Conservation (phyloP, 2,888 invertebrate species). For the Torymus texanus region DNA sequence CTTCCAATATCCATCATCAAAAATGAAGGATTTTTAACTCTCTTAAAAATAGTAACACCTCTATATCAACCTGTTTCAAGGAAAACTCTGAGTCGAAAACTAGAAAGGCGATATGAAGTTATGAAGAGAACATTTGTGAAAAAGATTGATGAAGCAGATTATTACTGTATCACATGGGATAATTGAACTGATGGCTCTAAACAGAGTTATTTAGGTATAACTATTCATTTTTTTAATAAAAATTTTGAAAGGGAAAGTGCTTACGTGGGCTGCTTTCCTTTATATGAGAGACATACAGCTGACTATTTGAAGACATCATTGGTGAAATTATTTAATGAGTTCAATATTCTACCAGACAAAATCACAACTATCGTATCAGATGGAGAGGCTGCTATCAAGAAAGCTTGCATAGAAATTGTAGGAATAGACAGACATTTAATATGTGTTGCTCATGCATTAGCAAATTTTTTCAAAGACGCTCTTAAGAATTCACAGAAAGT, state of each 20-base stretch:
- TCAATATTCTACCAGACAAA: not conserved
- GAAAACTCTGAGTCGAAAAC: not conserved
- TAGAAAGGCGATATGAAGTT: not conserved
- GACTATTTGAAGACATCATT: not conserved
- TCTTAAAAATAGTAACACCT: too few relatives aligned
- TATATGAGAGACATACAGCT: not conserved
- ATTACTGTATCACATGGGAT: not conserved
- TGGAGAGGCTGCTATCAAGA: not conserved
- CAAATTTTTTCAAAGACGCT: too few relatives aligned
- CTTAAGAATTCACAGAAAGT: too few relatives aligned
- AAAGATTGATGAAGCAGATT: not conserved
- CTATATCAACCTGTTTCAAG: not conserved
- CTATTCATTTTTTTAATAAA: not conserved
- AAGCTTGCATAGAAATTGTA: not conserved
- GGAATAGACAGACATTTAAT: not conserved
- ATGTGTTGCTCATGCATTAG: not conserved
- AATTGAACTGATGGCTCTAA: not conserved
- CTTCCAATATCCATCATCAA: too few relatives aligned
- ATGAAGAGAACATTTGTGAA: not conserved
- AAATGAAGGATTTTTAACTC: too few relatives aligned
- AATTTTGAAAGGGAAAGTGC: not conserved
- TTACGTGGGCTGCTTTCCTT: not conserved
- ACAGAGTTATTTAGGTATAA: not conserved
- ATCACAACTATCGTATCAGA: not conserved
- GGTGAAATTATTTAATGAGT: not conserved